These are phyloP conservation scores for Champsocephalus gunnari DNA, from an alignment of 2,797 vertebrate genomes.

Conservation along the genomic window DNA sequence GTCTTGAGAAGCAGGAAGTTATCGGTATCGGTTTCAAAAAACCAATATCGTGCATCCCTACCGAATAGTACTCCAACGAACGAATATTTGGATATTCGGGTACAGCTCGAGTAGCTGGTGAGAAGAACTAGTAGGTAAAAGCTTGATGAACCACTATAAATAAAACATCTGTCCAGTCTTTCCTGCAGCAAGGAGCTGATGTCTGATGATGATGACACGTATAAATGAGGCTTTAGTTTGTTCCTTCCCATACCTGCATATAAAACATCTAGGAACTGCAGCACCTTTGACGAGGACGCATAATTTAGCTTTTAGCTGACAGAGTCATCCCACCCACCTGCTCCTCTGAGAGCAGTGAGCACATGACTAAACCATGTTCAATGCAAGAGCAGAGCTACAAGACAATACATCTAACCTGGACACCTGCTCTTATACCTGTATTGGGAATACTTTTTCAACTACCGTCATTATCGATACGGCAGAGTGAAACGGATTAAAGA, in stretches of 20 bases:
- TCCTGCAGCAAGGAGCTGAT: not conserved
- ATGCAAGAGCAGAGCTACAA: not conserved
- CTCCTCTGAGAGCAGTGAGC: conserved; percentile 6
- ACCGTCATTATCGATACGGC: too few species aligned
- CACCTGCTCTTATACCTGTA: not conserved
- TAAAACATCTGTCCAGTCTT: too few species aligned
- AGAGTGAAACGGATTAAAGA: too few species aligned
- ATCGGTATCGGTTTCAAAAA: too few species aligned
- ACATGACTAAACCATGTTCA: not conserved
- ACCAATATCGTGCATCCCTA: too few species aligned
- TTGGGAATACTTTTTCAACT: too few species aligned
- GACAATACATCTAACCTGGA: not conserved
- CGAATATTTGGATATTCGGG: too few species aligned
- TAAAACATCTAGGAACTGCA: not conserved
- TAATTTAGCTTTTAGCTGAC: conserved; percentile 17
- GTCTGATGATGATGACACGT: not conserved
- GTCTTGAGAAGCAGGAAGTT: too few species aligned
- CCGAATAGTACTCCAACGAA: too few species aligned
- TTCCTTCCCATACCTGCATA: not conserved
- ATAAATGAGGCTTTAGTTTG: not conserved
- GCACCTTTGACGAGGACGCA: not conserved
- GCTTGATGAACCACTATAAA: not conserved
- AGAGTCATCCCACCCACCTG: conserved; percentile 8
- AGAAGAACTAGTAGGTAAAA: not conserved
- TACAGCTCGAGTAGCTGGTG: not conserved